Evolutionary conservation across 2,113 vertebrate genomes (phyloP).

Genomic region (Sturnira hondurensis): DNA sequence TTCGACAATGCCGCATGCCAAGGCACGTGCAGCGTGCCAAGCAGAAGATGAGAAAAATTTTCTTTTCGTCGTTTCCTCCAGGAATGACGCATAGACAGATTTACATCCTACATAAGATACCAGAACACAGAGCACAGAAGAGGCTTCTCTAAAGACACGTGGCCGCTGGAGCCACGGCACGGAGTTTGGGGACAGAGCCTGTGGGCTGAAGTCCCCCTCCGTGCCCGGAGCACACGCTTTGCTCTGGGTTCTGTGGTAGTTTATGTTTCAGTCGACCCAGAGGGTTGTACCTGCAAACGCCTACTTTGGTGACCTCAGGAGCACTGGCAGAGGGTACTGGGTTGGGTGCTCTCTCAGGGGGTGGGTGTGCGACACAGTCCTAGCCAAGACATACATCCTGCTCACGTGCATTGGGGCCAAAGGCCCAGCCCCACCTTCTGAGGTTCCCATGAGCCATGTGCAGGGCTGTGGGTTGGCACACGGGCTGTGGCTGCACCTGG

Average conservation of each 20-base stretch:
- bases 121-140: fast-evolving
- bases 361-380: neutral
- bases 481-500: neutral
- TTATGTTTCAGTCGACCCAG: fast-evolving
- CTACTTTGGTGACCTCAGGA: too few species aligned
- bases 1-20: too few species aligned
- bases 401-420: too few species aligned
- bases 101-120: neutral
- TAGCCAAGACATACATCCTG: neutral
- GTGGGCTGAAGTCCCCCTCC: neutral
- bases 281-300: neutral
- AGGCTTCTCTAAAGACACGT: neutral
- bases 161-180: fast-evolving
- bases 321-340: fast-evolving
- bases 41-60: neutral
- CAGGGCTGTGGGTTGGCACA: neutral
- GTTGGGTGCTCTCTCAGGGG: neutral
- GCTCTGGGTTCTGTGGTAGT: neutral
- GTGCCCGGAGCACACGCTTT: neutral
- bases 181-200: neutral
- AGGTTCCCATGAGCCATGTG: neutral
- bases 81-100: fast-evolving
- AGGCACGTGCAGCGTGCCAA: too few species aligned
- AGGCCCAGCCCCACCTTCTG: neutral
- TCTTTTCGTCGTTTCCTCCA: neutral